Evolutionary conservation across 2,113 vertebrate species (phyloP).

Genomic region (Erythrolamprus reginae): DNA sequence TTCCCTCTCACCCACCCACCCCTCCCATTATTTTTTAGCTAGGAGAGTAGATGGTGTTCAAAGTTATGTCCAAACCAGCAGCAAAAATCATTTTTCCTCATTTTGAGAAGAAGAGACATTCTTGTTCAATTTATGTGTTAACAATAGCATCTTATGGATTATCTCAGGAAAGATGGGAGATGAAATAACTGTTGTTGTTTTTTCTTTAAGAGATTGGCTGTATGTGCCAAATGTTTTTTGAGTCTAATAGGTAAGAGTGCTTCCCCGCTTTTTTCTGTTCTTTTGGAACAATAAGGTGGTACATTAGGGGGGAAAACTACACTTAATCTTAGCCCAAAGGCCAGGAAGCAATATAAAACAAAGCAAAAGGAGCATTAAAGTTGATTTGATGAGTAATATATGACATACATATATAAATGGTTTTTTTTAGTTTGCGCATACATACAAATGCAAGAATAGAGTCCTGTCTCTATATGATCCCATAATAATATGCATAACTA

Average conservation of each 20-base stretch:
- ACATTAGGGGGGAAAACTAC: constrained; percentile 33
- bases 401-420: constrained; percentile 6
- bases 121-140: constrained; percentile 62
- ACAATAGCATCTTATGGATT: constrained; percentile 61
- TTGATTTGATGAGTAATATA: constrained; percentile 36
- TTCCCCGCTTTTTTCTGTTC: constrained; percentile 30
- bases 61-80: constrained; percentile 66
- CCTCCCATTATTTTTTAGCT: constrained; percentile 33
- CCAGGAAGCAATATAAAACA: not conserved
- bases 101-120: constrained; percentile 59
- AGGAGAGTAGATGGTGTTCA: not conserved
- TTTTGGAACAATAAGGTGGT: constrained; percentile 32
- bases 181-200: constrained; percentile 52
- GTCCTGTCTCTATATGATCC: not conserved
- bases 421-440: not conserved
- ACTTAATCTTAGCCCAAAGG: not conserved
- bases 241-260: constrained; percentile 38
- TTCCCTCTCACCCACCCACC: rapidly evolving
- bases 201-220: constrained; percentile 57
- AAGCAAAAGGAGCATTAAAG: not conserved
- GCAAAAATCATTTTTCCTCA: constrained; percentile 36
- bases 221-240: constrained; percentile 57
- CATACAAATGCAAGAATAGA: not conserved
- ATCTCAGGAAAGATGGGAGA: constrained; percentile 61
- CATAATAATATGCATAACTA: not conserved